Conservation (phyloP, 2,797 vertebrate species). For the Siniperca undulata region DNA sequence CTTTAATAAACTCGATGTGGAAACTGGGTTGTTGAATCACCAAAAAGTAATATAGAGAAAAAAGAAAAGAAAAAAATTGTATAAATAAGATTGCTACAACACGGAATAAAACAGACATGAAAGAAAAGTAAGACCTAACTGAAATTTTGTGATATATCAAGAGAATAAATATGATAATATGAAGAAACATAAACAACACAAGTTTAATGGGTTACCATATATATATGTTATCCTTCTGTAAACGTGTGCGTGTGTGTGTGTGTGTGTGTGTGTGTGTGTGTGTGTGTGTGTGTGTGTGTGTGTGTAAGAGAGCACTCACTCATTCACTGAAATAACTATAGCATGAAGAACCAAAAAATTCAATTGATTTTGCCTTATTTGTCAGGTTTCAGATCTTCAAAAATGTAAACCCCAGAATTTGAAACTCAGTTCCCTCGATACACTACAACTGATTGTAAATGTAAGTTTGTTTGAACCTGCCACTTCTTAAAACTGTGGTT, state of each 20-base stretch:
- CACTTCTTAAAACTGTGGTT: too few relatives aligned
- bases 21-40: neutral
- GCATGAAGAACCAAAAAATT: neutral
- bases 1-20: neutral
- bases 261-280: conserved; percentile 40
- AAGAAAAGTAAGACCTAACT: too few relatives aligned
- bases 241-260: conserved; percentile 18
- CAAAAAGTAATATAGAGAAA: too few relatives aligned
- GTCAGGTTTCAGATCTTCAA: too few relatives aligned
- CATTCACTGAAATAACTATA: neutral
- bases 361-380: too few relatives aligned
- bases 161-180: too few relatives aligned
- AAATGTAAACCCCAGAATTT: neutral
- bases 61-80: too few relatives aligned
- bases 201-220: neutral
- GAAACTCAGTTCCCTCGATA: neutral
- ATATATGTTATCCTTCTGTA: neutral
- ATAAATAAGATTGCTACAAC: too few relatives aligned
- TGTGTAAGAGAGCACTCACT: neutral
- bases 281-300: conserved; percentile 24
- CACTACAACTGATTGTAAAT: neutral
- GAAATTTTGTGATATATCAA: too few relatives aligned
- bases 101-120: too few relatives aligned
- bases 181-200: too few relatives aligned
- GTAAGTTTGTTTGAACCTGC: neutral